Percentiles rank a stretch among this genome's conserved stretches.
These are phyloP conservation scores for Eleginops maclovinus DNA, from an alignment of 2,113 vertebrate species.

Conservation along the genomic window DNA sequence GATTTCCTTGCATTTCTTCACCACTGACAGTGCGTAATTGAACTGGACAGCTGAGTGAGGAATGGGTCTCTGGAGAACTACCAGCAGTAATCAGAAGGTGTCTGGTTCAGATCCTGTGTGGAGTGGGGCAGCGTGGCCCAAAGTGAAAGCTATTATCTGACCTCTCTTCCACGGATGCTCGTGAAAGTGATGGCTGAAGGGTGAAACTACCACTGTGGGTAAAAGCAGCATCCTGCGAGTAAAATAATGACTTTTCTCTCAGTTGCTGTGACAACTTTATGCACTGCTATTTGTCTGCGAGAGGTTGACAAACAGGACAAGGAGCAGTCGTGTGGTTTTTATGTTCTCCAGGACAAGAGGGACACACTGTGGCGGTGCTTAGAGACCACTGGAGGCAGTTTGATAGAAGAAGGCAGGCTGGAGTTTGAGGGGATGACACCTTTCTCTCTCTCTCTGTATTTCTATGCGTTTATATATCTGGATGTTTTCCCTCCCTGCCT, in stretches of 20 bases:
- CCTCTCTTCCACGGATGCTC: conserved; percentile 34
- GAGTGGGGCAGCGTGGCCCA: conserved; percentile 42
- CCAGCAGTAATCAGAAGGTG: conserved; percentile 58
- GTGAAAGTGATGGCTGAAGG: conserved; percentile 39
- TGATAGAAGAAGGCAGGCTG: conserved; percentile 18
- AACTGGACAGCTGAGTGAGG: conserved; percentile 54
- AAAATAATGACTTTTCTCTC: conserved; percentile 48
- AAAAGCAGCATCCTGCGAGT: conserved; percentile 40
- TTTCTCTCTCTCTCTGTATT: conserved; percentile 5
- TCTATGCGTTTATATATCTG: conserved; percentile 11
- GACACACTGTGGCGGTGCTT: conserved; percentile 27
- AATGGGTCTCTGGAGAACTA: conserved; percentile 43
- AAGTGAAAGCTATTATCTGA: conserved; percentile 55
- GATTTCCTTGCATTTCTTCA: conserved; percentile 34
- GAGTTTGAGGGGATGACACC: conserved; percentile 41
- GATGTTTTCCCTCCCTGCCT: conserved; percentile 6
- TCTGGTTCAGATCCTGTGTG: conserved; percentile 59
- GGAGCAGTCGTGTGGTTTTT: conserved; percentile 22
- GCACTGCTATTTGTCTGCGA: conserved; percentile 37
- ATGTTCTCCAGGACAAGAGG: conserved; percentile 42
- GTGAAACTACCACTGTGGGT: conserved; percentile 27
- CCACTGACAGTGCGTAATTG: conserved; percentile 40
- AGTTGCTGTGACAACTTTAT: conserved; percentile 28
- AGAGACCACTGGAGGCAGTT: conserved; percentile 40
- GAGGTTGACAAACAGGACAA: conserved; percentile 24